Evolutionary conservation across 2,797 vertebrate species (phyloP).

Genomic region (Neosilurus mollespiculum): DNA sequence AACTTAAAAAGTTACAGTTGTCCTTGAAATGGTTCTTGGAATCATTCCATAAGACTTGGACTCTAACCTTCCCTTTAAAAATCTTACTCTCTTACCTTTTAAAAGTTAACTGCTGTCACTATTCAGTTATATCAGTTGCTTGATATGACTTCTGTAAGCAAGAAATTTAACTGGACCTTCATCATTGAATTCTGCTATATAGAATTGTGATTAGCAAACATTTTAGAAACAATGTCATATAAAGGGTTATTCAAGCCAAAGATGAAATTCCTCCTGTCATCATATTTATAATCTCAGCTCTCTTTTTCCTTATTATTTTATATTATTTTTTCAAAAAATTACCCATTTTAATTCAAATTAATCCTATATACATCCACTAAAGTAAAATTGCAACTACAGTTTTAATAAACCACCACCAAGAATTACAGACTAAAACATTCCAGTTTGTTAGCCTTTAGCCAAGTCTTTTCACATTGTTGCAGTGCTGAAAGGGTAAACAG

Average conservation of each 20-base stretch:
- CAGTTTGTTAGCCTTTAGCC: not conserved
- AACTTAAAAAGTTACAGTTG: not conserved
- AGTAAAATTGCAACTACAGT: not conserved
- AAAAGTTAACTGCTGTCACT: constrained; percentile 4
- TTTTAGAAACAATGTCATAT: constrained; percentile 19
- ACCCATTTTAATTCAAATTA: not conserved
- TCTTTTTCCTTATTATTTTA: constrained; percentile 21
- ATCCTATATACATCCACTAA: not conserved
- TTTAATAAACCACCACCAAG: not conserved
- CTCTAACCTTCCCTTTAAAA: not conserved
- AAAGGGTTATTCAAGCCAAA: constrained; percentile 35
- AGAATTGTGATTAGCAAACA: constrained; percentile 4
- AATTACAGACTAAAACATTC: not conserved
- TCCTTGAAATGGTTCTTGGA: not conserved
- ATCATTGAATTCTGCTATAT: not conserved
- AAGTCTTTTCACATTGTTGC: not conserved
- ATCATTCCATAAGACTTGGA: not conserved
- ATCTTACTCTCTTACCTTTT: not conserved
- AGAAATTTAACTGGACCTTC: not conserved
- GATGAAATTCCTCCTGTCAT: constrained; percentile 41
- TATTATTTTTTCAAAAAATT: constrained; percentile 10
- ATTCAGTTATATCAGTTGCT: not conserved
- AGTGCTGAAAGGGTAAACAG: constrained; percentile 35
- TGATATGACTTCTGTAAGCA: not conserved
- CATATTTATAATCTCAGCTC: constrained; percentile 28